Percentiles rank a stretch among this genome's conserved stretches.
Evolutionary conservation across 2,113 vertebrate genomes (phyloP).

Genomic region (Myotis davidii): DNA sequence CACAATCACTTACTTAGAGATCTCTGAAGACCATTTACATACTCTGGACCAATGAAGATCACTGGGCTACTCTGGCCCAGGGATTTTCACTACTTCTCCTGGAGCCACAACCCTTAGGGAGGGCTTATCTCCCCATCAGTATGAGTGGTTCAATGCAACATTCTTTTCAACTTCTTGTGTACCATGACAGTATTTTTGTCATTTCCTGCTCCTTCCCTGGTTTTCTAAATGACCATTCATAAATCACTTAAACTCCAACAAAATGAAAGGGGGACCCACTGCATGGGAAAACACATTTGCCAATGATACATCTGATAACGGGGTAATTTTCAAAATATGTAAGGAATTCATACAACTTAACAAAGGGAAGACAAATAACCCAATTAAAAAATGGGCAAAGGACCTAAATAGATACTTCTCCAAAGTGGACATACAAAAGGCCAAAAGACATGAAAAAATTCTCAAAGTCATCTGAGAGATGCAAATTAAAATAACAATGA

Average conservation of each 20-base stretch:
- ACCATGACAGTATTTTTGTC: not conserved
- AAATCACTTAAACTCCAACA: not conserved
- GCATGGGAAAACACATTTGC: too few relatives aligned
- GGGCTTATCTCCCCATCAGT: not conserved
- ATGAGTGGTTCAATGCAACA: not conserved
- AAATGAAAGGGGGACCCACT: too few relatives aligned
- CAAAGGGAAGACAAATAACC: too few relatives aligned
- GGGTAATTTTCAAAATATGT: too few relatives aligned
- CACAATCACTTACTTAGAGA: not conserved
- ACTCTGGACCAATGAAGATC: not conserved
- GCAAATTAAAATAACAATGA: too few relatives aligned
- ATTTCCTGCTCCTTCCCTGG: not conserved
- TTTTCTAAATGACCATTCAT: conserved; percentile 32
- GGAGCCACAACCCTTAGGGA: not conserved
- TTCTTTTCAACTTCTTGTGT: not conserved
- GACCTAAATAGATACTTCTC: too few relatives aligned
- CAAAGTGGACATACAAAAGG: too few relatives aligned
- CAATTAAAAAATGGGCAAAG: too few relatives aligned
- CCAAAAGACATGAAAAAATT: too few relatives aligned
- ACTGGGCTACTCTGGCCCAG: not conserved
- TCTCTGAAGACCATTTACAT: not conserved
- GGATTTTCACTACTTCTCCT: not conserved
- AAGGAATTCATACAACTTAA: too few relatives aligned
- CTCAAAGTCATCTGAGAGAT: too few relatives aligned
- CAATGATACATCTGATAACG: too few relatives aligned